Evolutionary conservation across 2,797 vertebrate species (phyloP).

Genomic region (Poeciliopsis gracilis): DNA sequence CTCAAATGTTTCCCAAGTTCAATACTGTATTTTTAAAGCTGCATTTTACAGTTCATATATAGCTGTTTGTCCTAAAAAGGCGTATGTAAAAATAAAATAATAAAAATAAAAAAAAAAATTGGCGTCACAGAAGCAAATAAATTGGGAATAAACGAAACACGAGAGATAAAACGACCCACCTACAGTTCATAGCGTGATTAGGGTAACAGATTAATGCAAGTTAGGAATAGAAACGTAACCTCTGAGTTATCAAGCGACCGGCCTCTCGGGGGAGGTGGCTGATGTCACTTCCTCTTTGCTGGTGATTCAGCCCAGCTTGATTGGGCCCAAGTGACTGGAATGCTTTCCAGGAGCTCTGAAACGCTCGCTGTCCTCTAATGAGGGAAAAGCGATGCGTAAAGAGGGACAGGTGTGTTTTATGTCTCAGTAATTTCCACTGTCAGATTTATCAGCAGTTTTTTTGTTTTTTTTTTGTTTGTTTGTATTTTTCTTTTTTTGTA

Average conservation of each 20-base stretch:
- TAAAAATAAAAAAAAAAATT: constrained; percentile 11
- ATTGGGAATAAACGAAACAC: constrained; percentile 51
- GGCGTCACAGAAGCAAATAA: constrained; percentile 53
- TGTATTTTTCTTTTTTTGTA: constrained; percentile 50
- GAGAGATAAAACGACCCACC: constrained; percentile 58
- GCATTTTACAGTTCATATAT: constrained; percentile 40
- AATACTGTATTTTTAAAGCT: constrained; percentile 36
- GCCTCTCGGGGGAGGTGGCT: constrained; percentile 11
- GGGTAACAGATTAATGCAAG: constrained; percentile 73
- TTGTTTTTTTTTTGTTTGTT: neutral
- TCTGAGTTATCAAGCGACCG: constrained; percentile 35
- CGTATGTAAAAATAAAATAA: constrained; percentile 37
- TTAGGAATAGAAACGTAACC: constrained; percentile 56
- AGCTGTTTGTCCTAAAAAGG: constrained; percentile 55
- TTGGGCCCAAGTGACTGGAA: constrained; percentile 62
- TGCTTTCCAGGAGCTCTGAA: constrained; percentile 28
- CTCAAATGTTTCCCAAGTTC: constrained; percentile 3
- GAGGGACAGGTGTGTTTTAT: neutral
- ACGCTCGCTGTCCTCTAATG: constrained; percentile 7
- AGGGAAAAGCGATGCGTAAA: constrained; percentile 15
- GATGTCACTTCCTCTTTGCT: constrained; percentile 41
- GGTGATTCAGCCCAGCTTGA: constrained; percentile 58
- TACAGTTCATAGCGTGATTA: constrained; percentile 66
- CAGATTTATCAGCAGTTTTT: constrained; percentile 50
- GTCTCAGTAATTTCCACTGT: constrained; percentile 39